A percentile compares a stretch with the other conserved stretches of the same genome.
phyloP scores from a whole-genome alignment of 2,888 invertebrate genomes.

The Crepidodera aurea region DNA sequence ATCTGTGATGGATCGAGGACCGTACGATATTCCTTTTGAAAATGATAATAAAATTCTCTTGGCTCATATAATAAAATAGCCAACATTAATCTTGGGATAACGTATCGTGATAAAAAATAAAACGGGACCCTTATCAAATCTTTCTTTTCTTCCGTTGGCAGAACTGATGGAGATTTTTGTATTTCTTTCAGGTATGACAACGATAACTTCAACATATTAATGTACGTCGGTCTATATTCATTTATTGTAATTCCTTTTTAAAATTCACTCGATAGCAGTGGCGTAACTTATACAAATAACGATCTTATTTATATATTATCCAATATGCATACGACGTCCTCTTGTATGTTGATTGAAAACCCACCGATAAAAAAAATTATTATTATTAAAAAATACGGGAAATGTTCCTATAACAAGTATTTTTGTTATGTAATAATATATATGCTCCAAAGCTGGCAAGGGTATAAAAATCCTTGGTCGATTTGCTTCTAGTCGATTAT shows the following conservation, averaged over 20 bases:
- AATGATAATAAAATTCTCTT: constrained; percentile 17
- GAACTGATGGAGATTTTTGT: constrained; percentile 11
- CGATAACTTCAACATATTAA: constrained; percentile 3
- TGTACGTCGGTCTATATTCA: not conserved
- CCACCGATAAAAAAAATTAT: no score
- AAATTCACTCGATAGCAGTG: not conserved
- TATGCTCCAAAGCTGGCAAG: no score
- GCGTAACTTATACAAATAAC: no score
- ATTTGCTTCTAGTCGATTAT: no score
- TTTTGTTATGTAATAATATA: no score
- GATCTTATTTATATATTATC: no score
- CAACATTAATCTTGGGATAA: constrained; percentile 16
- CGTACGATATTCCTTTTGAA: not conserved
- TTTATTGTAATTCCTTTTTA: not conserved
- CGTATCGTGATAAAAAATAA: constrained; percentile 14
- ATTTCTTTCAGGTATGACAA: constrained; percentile 10
- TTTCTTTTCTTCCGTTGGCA: constrained; percentile 8
- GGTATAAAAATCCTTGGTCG: no score
- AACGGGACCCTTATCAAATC: constrained; percentile 14
- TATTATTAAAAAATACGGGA: no score
- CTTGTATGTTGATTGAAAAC: no score
- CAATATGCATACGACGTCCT: no score
- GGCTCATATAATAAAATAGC: constrained; percentile 11
- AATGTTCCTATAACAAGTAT: no score
- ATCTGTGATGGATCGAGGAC: constrained; percentile 3